phyloP scores from a whole-genome alignment of 1,140 invertebrate genomes.

The Dufourea novaeangliae region DNA sequence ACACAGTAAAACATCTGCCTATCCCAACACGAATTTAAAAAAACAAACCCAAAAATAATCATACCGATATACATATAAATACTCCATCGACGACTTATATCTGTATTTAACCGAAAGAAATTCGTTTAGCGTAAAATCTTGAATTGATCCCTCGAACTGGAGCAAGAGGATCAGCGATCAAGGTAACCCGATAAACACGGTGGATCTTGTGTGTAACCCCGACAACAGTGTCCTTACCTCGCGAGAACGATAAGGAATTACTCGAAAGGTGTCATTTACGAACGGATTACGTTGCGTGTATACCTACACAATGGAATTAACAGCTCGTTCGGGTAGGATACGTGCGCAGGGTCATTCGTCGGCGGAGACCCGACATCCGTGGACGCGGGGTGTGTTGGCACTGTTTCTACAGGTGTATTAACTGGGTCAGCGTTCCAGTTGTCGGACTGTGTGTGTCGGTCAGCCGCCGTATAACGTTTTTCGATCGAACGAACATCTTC shows the following conservation, averaged over 20 bases:
- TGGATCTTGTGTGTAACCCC: not conserved
- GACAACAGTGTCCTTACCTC: not conserved
- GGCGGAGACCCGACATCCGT: conserved; percentile 48
- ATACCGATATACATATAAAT: not conserved
- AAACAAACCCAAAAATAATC: too few relatives aligned
- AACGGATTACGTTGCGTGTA: conserved; percentile 50
- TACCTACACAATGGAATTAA: conserved; percentile 42
- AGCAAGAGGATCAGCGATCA: not conserved
- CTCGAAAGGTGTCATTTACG: conserved; percentile 31
- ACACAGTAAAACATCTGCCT: too few relatives aligned
- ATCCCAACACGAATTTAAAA: not conserved
- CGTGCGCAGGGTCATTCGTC: conserved; percentile 38
- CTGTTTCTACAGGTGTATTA: conserved; percentile 66
- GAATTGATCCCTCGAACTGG: conserved; percentile 4
- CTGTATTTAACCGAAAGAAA: too few relatives aligned
- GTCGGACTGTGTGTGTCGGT: conserved; percentile 27
- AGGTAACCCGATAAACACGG: not conserved
- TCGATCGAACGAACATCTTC: conserved; percentile 41
- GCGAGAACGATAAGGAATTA: conserved; percentile 18
- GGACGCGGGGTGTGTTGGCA: conserved; percentile 48
- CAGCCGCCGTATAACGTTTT: conserved; percentile 36
- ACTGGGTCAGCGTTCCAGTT: conserved; percentile 69
- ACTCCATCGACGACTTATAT: not conserved
- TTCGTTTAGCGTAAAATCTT: conserved; percentile 4
- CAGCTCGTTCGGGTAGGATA: conserved; percentile 24